phyloP scores from a whole-genome alignment of 2,888 invertebrate genomes.

The Macrosiphum euphorbiae region DNA sequence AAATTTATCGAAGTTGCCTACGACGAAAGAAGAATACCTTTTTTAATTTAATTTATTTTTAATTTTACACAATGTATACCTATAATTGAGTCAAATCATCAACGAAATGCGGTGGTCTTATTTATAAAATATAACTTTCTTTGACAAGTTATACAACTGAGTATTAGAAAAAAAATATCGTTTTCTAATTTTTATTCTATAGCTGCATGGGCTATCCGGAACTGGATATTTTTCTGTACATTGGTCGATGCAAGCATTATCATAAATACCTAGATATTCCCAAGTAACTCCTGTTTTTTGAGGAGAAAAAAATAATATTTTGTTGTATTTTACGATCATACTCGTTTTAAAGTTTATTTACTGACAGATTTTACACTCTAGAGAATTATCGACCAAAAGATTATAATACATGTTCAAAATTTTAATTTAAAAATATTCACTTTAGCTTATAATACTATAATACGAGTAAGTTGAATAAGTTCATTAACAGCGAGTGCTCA shows the following conservation, averaged over 20 bases:
- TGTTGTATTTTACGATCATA: background rate
- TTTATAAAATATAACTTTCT: background rate
- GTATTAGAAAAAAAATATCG: background rate
- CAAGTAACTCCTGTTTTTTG: background rate
- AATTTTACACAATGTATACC: background rate
- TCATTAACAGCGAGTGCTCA: background rate
- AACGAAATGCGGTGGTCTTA: background rate
- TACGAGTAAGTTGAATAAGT: slow-evolving; percentile 4
- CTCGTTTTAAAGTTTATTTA: background rate
- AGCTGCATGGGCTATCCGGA: background rate
- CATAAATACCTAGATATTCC: background rate
- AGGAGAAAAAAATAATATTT: background rate
- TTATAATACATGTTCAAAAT: background rate
- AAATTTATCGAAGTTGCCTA: background rate
- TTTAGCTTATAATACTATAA: too few relatives aligned
- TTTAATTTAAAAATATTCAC: background rate
- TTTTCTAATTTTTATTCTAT: background rate
- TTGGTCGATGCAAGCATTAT: background rate
- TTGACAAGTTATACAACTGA: background rate
- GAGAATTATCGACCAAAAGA: background rate
- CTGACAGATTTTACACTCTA: background rate
- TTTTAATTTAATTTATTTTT: background rate
- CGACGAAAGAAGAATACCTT: too few relatives aligned
- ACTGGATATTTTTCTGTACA: background rate
- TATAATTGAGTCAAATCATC: background rate